A percentile compares a stretch with the other conserved stretches of the same genome.
These are phyloP conservation scores for Chitala chitala DNA, from an alignment of 2,113 vertebrate species.

Conservation along the genomic window DNA sequence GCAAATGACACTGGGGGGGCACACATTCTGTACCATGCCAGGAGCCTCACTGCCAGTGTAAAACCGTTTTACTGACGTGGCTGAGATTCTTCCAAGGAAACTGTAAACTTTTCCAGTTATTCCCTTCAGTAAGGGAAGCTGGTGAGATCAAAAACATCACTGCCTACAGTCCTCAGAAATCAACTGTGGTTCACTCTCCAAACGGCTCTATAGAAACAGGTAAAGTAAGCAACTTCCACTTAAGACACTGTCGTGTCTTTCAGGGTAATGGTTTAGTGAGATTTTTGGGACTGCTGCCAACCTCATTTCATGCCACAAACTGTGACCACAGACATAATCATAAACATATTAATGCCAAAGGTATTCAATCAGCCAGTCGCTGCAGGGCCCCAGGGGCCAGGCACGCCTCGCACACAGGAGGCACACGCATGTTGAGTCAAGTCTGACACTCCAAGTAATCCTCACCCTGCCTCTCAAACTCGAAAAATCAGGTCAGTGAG, in stretches of 20 bases:
- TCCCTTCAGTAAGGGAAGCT: background rate
- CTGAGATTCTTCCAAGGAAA: background rate
- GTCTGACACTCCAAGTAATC: background rate
- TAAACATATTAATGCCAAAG: constrained; percentile 6
- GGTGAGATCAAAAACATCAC: too few species aligned
- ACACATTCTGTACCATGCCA: background rate
- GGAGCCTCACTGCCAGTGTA: background rate
- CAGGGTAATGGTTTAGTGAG: background rate
- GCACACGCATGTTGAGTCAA: constrained; percentile 13
- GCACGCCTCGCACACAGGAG: background rate
- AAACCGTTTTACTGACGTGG: too few species aligned
- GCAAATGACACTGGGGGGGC: constrained; percentile 7
- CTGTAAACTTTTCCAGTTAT: background rate
- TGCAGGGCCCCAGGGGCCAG: background rate
- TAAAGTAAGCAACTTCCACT: background rate
- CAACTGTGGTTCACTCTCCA: too few species aligned
- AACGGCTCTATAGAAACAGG: too few species aligned
- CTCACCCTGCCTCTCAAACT: background rate
- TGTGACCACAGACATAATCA: constrained; percentile 14
- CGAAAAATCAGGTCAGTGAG: constrained; percentile 1
- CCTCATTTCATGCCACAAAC: constrained; percentile 18
- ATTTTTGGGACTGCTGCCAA: constrained; percentile 15
- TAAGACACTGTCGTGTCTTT: constrained; percentile 22
- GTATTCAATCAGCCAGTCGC: background rate
- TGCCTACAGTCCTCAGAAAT: too few species aligned